These are phyloP conservation scores for Cheilosia urbana DNA, from an alignment of 2,888 invertebrate genomes.

Conservation along the genomic window DNA sequence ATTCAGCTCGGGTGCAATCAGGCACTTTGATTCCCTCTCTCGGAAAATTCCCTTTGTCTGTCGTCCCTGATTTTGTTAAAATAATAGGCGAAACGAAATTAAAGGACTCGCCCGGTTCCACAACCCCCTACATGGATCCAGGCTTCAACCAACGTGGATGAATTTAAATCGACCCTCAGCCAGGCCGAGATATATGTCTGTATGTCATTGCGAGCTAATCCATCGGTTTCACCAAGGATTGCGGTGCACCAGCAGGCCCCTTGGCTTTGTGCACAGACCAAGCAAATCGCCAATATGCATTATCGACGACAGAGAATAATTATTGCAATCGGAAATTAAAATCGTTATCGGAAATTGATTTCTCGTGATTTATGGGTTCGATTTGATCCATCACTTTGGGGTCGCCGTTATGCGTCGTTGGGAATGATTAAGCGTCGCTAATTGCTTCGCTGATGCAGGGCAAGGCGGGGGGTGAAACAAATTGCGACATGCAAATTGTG, in stretches of 20 bases:
- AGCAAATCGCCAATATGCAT: conserved; percentile 55
- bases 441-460: conserved; percentile 45
- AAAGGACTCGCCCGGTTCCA: conserved; percentile 36
- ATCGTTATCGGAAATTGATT: conserved; percentile 82
- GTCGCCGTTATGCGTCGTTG: conserved; percentile 42
- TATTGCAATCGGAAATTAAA: conserved; percentile 83
- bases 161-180: conserved; percentile 41
- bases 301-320: conserved; percentile 79
- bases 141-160: conserved; percentile 1
- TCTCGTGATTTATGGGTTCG: conserved; percentile 76
- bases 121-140: neutral
- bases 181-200: neutral
- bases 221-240: conserved; percentile 24
- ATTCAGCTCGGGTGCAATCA: conserved; percentile 54
- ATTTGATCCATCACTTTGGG: conserved; percentile 70
- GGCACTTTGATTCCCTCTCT: conserved; percentile 59
- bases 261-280: conserved; percentile 22
- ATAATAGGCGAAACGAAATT: conserved; percentile 64
- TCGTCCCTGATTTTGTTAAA: conserved; percentile 59
- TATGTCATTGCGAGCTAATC: conserved; percentile 25
- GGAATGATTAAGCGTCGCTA: conserved; percentile 67
- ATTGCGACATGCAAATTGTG: conserved; percentile 21
- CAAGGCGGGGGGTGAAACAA: neutral
- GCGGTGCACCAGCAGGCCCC: conserved; percentile 1
- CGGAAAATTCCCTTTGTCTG: conserved; percentile 57